Conservation (phyloP, 2,797 vertebrate species). For the Gadopsis bispinosus region DNA sequence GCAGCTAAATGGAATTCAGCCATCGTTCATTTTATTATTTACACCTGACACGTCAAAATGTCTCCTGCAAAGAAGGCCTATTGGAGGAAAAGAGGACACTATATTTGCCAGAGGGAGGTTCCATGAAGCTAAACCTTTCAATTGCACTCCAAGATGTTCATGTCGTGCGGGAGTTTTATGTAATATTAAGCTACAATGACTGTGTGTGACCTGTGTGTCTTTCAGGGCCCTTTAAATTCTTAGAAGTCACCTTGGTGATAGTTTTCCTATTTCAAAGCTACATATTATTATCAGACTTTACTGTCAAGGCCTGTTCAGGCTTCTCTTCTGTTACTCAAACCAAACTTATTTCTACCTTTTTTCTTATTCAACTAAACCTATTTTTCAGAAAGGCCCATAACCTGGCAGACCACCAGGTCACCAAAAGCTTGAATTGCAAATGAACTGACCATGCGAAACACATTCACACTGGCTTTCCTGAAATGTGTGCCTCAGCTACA, state of each 20-base stretch:
- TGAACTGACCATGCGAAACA: slow-evolving; percentile 17
- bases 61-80: background rate
- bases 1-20: background rate
- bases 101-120: background rate
- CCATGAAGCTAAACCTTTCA: background rate
- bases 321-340: background rate
- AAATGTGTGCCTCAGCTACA: slow-evolving; percentile 32
- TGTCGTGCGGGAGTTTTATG: background rate
- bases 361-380: background rate
- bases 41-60: background rate
- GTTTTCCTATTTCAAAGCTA: slow-evolving; percentile 9
- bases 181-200: slow-evolving; percentile 2
- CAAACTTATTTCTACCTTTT: background rate
- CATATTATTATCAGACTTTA: background rate
- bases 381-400: slow-evolving; percentile 2
- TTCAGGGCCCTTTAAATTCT: background rate
- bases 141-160: background rate
- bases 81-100: background rate
- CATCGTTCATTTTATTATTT: slow-evolving; percentile 1
- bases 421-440: slow-evolving; percentile 29
- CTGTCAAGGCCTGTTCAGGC: background rate
- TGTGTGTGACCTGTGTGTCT: slow-evolving; percentile 17
- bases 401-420: background rate
- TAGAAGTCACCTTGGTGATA: no score
- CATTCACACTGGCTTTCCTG: slow-evolving; percentile 15